These are phyloP conservation scores for Pangasius krempfi DNA, from an alignment of 2,797 vertebrate genomes.

Conservation along the genomic window DNA sequence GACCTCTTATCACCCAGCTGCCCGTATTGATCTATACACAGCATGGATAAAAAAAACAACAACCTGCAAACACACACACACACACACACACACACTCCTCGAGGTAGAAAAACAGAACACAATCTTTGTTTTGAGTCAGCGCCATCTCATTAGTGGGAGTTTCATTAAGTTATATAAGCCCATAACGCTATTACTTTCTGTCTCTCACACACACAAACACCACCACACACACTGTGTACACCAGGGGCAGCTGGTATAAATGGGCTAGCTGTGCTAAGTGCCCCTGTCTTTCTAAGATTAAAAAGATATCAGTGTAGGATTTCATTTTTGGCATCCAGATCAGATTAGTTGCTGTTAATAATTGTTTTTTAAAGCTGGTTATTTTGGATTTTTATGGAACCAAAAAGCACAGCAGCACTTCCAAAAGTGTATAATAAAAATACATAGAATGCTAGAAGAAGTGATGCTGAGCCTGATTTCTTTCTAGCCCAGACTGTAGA, in stretches of 20 bases:
- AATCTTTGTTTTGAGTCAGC: conserved; percentile 27
- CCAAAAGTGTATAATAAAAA: not conserved
- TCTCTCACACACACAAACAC: conserved; percentile 4
- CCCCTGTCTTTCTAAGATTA: not conserved
- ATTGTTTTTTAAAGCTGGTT: not conserved
- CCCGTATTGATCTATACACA: conserved; percentile 6
- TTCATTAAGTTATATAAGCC: conserved; percentile 51
- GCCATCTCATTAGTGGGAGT: conserved; percentile 50
- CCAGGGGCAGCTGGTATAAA: not conserved
- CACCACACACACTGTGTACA: not conserved
- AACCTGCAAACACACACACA: not conserved
- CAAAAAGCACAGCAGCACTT: not conserved
- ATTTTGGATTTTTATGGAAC: not conserved
- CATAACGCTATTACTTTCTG: not conserved
- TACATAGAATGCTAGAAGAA: not conserved
- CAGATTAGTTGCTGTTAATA: not conserved
- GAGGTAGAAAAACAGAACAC: conserved; percentile 22
- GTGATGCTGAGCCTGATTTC: not conserved
- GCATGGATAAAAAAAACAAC: not conserved
- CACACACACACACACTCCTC: not conserved
- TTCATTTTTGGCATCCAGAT: not conserved
- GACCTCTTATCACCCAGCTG: conserved; percentile 27
- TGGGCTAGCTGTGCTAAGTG: not conserved
- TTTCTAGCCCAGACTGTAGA: not conserved
- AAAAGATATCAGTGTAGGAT: not conserved